phyloP scores from a whole-genome alignment of 2,888 invertebrate species.

The Mesodorylaimus sp. region DNA sequence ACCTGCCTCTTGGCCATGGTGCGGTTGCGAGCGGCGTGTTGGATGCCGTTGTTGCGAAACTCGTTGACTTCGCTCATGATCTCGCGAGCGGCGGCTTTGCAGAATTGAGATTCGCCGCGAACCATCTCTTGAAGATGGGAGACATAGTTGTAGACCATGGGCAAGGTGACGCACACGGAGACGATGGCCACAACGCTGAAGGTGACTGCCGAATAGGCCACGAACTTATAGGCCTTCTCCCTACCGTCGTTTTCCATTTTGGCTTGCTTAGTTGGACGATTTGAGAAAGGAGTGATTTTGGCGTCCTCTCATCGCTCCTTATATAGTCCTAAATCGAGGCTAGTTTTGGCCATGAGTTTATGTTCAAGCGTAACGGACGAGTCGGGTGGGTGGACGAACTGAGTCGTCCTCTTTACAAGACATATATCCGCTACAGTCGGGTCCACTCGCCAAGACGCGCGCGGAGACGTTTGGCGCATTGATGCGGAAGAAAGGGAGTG shows the following conservation, averaged over 20 bases:
- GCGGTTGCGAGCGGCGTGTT: not conserved
- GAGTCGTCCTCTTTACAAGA: too few species aligned
- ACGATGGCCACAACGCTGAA: slow-evolving; percentile 27
- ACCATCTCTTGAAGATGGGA: slow-evolving; percentile 26
- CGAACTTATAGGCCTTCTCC: slow-evolving; percentile 24
- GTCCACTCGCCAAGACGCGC: too few species aligned
- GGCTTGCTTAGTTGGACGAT: too few species aligned
- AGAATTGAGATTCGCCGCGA: slow-evolving; percentile 28
- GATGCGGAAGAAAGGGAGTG: too few species aligned
- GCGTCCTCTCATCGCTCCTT: too few species aligned
- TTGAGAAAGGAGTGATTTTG: too few species aligned
- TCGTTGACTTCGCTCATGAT: not conserved
- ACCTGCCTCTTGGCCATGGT: not conserved
- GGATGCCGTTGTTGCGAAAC: not conserved
- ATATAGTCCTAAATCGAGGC: too few species aligned
- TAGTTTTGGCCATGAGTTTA: too few species aligned
- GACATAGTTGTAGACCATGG: slow-evolving; percentile 29
- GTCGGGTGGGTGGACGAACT: too few species aligned
- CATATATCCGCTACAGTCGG: too few species aligned
- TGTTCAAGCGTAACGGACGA: too few species aligned
- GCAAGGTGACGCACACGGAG: slow-evolving; percentile 26
- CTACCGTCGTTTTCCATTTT: not conserved
- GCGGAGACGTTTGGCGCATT: too few species aligned
- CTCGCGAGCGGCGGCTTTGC: slow-evolving; percentile 18
- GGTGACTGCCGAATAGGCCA: slow-evolving; percentile 24